Evolutionary conservation across 1,140 invertebrate species (phyloP).

Genomic region (Gyrodactylus salaris): DNA sequence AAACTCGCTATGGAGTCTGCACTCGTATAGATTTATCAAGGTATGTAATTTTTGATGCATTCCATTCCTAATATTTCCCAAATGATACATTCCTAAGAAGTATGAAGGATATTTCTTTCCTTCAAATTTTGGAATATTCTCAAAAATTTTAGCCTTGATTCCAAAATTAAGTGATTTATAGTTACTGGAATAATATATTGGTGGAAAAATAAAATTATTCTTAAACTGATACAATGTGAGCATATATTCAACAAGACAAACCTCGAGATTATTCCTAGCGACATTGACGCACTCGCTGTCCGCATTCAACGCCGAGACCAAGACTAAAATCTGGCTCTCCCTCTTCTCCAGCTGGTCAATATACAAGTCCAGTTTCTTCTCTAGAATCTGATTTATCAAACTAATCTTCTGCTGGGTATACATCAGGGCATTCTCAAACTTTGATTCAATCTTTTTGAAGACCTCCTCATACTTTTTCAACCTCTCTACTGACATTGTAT

Average conservation of each 20-base stretch:
- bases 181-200: too few relatives aligned
- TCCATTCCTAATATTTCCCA: too few relatives aligned
- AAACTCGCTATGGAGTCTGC: too few relatives aligned
- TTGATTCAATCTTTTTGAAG: background rate
- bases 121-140: too few relatives aligned
- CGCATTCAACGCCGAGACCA: background rate
- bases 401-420: background rate
- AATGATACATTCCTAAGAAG: too few relatives aligned
- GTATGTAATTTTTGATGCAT: too few relatives aligned
- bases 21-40: too few relatives aligned
- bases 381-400: background rate
- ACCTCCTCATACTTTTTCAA: background rate
- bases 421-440: background rate
- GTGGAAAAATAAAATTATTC: too few relatives aligned
- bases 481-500: background rate
- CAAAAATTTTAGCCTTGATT: too few relatives aligned
- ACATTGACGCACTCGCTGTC: background rate
- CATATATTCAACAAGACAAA: background rate
- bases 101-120: too few relatives aligned
- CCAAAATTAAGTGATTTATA: too few relatives aligned
- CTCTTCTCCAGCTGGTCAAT: background rate
- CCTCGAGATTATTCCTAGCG: background rate
- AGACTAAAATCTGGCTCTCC: background rate
- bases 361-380: background rate
- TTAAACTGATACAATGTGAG: background rate